Evolutionary conservation across 2,888 invertebrate species (phyloP).

Genomic region (Siphonodentalium dalli): DNA sequence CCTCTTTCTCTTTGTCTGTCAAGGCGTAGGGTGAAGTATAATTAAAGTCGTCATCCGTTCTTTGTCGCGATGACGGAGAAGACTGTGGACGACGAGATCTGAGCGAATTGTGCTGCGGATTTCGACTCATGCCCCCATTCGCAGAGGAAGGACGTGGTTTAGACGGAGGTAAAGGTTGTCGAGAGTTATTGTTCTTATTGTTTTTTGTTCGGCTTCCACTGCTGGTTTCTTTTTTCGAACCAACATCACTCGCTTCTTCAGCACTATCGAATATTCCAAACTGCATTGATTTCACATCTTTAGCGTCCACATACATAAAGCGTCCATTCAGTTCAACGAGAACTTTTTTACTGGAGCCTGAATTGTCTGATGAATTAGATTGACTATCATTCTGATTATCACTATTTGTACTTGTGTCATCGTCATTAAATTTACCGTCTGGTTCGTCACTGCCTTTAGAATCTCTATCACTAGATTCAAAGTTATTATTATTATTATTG

Average conservation of each 20-base stretch:
- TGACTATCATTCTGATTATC: constrained; percentile 22
- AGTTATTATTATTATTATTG: too few species aligned
- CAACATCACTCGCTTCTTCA: too few species aligned
- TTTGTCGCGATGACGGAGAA: neutral
- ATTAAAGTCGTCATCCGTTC: constrained; percentile 22
- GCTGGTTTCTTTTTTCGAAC: too few species aligned
- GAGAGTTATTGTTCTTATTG: too few species aligned
- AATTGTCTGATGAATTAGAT: constrained; percentile 29
- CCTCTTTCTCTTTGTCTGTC: constrained; percentile 31
- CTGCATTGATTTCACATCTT: constrained; percentile 37
- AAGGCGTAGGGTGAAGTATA: constrained; percentile 47
- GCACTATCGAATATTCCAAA: too few species aligned
- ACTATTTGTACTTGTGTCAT: constrained; percentile 1
- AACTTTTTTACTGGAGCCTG: constrained; percentile 36
- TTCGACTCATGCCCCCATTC: too few species aligned
- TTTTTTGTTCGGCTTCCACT: too few species aligned
- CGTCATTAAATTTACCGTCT: too few species aligned
- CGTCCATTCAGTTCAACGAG: constrained; percentile 48
- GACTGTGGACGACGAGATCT: constrained; percentile 34
- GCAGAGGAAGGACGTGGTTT: constrained; percentile 36
- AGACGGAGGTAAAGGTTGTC: constrained; percentile 24
- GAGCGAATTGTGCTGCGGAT: constrained; percentile 9
- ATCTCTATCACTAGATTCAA: too few species aligned
- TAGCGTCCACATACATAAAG: too few species aligned
- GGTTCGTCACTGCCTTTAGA: too few species aligned